Base-by-base conservation (phyloP, 2,113 vertebrate species). In the Corythornis vintsioides region DNA sequence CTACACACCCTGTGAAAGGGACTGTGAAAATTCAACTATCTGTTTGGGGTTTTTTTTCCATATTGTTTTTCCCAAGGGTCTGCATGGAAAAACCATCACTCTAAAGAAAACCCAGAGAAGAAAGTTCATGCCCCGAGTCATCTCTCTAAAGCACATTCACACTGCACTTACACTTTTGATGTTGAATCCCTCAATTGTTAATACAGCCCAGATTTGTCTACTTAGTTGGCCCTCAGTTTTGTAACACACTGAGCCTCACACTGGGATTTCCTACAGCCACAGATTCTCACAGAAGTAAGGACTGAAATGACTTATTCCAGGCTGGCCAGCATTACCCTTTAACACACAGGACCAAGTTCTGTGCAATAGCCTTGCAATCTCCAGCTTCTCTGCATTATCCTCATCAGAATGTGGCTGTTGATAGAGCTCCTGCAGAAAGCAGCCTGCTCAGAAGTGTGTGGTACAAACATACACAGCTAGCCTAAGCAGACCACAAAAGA, bases 41-140 rank as follows among this genome's bases (percentile, higher is more conserved):
- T 57, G 48, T 0, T 5, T 29, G 38, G 38, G 38, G 4, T 52
- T 40, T 65, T 31, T 65, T 48, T 33, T 21, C 19, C 28, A 4
- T 8, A 19, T 40, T 71, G 31, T 48, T 22, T 63, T 84, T 81
- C 26, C 83, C 22, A 77, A 83, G 82, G 35, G 56, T 33, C 67
- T 85, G 31, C 67, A 88, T 20, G 87, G 82, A 92, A 95, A 94
- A 90, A 24, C 2, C 52, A 74, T 90, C 67, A 48, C 25, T 78
- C 63, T 40, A 21, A 66, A 75, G 67, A 71, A 65, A 72, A 48
- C 29, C 53, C 70, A 16, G 45, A 92, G 80, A 57, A 94, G 40
- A 43, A 61, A 61, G 66, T 71, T 79, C 80, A 18, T 81, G 83
- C 65, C 79, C 70, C n/a, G 63, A 76, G 35, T 83, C 80, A 40